phyloP scores from a whole-genome alignment of 1,140 invertebrate genomes.

The Tetraneura akinire region DNA sequence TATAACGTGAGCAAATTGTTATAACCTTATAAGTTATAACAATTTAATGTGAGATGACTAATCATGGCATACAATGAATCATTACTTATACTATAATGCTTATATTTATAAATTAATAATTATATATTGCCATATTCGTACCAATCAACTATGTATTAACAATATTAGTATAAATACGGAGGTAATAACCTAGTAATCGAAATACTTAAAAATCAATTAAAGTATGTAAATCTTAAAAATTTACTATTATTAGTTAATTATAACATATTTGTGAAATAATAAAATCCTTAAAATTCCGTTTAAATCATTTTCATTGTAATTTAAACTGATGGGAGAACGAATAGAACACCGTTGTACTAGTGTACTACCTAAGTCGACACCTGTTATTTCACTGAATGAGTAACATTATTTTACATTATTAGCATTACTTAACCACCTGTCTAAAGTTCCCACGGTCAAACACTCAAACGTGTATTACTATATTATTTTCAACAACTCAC shows the following conservation, averaged over 20 bases:
- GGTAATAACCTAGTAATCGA: too few species aligned
- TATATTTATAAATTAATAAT: neutral
- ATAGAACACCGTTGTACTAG: neutral
- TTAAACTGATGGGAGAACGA: neutral
- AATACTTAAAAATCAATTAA: too few species aligned
- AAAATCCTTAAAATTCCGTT: neutral
- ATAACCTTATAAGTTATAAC: too few species aligned
- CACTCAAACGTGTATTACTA: too few species aligned
- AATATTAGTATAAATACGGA: too few species aligned
- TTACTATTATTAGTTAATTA: too few species aligned
- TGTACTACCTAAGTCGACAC: too few species aligned
- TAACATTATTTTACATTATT: constrained; percentile 20
- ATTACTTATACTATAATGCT: neutral
- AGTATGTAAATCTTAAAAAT: too few species aligned
- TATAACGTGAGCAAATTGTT: neutral
- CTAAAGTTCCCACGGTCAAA: constrained; percentile 31
- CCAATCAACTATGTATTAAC: too few species aligned
- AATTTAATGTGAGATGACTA: too few species aligned
- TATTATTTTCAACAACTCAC: too few species aligned
- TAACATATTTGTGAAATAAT: neutral
- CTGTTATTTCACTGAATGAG: constrained; percentile 25
- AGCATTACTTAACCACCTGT: constrained; percentile 27
- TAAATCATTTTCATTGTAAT: neutral
- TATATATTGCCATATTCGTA: too few species aligned
- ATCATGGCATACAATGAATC: neutral